Base-by-base conservation (phyloP, 2,888 invertebrate genomes). In the Cryptophagus acutangulus region DNA sequence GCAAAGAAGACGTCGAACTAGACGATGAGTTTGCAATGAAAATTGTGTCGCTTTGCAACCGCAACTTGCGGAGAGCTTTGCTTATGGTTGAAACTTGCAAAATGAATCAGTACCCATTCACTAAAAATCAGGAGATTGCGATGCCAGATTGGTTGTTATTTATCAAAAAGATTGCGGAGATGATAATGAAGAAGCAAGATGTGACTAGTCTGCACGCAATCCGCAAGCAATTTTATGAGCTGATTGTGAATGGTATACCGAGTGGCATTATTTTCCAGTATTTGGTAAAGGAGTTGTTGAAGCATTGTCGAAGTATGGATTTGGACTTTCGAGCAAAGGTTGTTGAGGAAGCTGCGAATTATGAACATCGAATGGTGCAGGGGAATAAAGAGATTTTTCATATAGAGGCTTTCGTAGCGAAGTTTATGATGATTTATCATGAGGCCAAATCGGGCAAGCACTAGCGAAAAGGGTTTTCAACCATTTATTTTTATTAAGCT, bases 321-420 rank as follows among this genome's bases (percentile, higher is more conserved):
- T 84, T 87, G 66, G 78, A 84, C 31, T 75, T 97, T 60, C 93
- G 92, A 71, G 81, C 82, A 5, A 82, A 90, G 70, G 81, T 96
- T 2, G 82, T 90, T 0, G 81, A 83, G 48, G 75, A 83, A 58
- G 97, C 97, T 6, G 91, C 95, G 0, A 77, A 79, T 43, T 94
- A 88, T 70, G 96, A 99, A 66, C 92, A 96, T 65, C 80, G 91
- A 53, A 84, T 96, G 78, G 83, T 87, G 58, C 78, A 84, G 39
- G 97, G 97, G 12, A 89, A 87, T 57, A 97, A 97, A 70, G 81
- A 87, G 14, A 95, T 99, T 57, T 95, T 93, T 62, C 97, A 99
- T 67, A 74, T 99, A 37, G 99, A 99, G 71, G 95, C 95, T 2
- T 99, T 99, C 74, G 85, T 95, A 33, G 93, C 93, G 1, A 87